Percentiles rank a stretch among this genome's conserved stretches.
Conservation (phyloP, 2,797 vertebrate genomes). For the Muraenolepis orangiensis region DNA sequence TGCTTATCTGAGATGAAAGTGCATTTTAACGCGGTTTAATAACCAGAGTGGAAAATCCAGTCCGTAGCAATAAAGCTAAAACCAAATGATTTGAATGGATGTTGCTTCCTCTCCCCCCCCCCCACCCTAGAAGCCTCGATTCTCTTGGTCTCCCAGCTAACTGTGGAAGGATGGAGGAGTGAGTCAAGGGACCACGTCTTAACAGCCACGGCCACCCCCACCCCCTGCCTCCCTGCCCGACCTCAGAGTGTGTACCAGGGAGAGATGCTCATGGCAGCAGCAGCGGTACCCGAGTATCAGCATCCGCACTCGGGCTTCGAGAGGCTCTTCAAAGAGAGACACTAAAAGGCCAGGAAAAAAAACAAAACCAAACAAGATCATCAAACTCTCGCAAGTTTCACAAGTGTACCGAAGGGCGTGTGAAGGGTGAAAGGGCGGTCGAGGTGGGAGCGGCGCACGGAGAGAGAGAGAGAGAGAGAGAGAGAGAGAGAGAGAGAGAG, state of each 20-base stretch:
- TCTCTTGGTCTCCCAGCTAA: constrained; percentile 19
- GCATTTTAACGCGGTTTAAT: constrained; percentile 80
- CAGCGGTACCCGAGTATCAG: constrained; percentile 41
- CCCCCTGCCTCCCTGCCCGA: constrained; percentile 61
- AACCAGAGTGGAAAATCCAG: constrained; percentile 79
- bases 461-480: constrained; percentile 26
- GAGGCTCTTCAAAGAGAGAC: constrained; percentile 62
- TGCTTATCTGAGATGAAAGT: constrained; percentile 84
- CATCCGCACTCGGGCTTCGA: constrained; percentile 48
- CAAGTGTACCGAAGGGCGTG: constrained; percentile 39
- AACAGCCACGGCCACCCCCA: too few relatives aligned
- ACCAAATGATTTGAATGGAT: constrained; percentile 77
- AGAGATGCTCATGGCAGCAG: constrained; percentile 56
- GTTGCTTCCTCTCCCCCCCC: constrained; percentile 48
- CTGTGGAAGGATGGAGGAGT: constrained; percentile 55
- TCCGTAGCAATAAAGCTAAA: constrained; percentile 77
- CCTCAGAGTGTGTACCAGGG: constrained; percentile 40
- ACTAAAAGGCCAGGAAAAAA: constrained; percentile 60
- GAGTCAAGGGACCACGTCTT: constrained; percentile 61
- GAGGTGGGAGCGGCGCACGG: constrained; percentile 32
- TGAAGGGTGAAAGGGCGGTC: constrained; percentile 41
- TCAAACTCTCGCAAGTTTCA: constrained; percentile 69
- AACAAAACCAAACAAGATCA: constrained; percentile 59
- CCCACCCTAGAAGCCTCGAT: constrained; percentile 12
- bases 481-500: constrained; percentile 45